Percentiles rank a stretch among this genome's conserved stretches.
These are phyloP conservation scores for Colius striatus DNA, from an alignment of 2,113 vertebrate species.

Conservation along the genomic window DNA sequence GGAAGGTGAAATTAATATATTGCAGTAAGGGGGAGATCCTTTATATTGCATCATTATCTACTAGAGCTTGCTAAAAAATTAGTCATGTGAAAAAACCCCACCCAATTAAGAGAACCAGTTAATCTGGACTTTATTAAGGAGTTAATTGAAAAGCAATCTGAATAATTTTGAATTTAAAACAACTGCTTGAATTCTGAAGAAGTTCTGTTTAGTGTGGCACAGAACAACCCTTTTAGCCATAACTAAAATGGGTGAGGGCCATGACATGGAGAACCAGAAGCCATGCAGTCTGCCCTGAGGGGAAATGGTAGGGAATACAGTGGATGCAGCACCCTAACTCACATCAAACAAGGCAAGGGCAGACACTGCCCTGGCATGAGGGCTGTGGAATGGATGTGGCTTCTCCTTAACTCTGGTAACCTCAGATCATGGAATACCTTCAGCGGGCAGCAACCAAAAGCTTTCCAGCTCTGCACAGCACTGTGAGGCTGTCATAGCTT, in stretches of 20 bases:
- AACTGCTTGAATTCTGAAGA: neutral
- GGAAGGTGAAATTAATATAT: neutral
- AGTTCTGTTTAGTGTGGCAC: neutral
- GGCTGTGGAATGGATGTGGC: neutral
- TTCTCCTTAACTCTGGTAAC: neutral
- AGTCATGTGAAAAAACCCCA: neutral
- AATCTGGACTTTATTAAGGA: neutral
- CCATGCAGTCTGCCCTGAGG: neutral
- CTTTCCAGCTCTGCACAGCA: neutral
- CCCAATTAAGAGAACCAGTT: neutral
- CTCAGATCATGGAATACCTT: neutral
- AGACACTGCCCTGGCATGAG: neutral
- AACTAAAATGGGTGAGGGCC: neutral
- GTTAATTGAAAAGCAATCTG: neutral
- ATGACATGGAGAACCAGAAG: neutral
- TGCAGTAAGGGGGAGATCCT: neutral
- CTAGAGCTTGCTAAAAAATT: neutral
- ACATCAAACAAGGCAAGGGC: neutral
- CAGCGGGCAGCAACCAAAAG: neutral
- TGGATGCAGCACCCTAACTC: neutral
- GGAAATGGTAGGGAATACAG: neutral
- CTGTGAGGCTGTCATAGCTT: neutral
- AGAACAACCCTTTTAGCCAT: accelerated
- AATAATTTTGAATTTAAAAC: neutral
- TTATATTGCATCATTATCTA: neutral